These are phyloP conservation scores for Microtus richardsoni DNA, from an alignment of 2,113 vertebrate species.

Conservation along the genomic window DNA sequence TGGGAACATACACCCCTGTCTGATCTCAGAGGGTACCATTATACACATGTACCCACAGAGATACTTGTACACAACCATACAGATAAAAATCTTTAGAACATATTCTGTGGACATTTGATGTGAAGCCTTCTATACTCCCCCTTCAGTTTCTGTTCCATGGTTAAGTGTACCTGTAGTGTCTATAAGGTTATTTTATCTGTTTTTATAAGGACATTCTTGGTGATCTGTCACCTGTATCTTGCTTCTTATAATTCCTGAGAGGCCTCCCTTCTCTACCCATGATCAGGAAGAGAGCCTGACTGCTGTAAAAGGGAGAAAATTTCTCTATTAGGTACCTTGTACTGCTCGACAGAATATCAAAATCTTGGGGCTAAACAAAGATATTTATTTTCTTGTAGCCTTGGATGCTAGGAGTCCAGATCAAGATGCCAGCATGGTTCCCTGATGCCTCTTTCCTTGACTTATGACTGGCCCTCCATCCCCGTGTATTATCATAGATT, in stretches of 20 bases:
- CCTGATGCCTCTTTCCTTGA: neutral
- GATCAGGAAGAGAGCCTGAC: neutral
- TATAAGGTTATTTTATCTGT: neutral
- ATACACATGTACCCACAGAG: neutral
- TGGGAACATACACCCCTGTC: neutral
- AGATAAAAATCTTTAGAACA: too few relatives aligned
- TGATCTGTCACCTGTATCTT: neutral
- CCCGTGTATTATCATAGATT: accelerated
- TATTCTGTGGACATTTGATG: neutral
- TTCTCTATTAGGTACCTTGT: neutral
- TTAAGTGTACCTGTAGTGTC: too few relatives aligned
- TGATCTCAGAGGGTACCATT: neutral
- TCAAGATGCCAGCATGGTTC: neutral
- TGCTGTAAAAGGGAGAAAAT: neutral
- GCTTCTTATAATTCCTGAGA: neutral
- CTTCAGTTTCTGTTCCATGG: neutral
- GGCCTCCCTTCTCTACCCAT: too few relatives aligned
- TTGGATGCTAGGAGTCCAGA: neutral
- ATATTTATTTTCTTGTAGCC: neutral
- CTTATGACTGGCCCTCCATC: neutral
- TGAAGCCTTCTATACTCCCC: neutral
- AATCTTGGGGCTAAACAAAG: neutral
- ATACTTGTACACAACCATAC: neutral
- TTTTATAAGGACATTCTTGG: neutral
- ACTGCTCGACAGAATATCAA: too few relatives aligned